Evolutionary conservation across 2,797 vertebrate genomes (phyloP), one percentile per base, ranked within the genome.

Genomic region (Chelidonichthys spinosus): DNA sequence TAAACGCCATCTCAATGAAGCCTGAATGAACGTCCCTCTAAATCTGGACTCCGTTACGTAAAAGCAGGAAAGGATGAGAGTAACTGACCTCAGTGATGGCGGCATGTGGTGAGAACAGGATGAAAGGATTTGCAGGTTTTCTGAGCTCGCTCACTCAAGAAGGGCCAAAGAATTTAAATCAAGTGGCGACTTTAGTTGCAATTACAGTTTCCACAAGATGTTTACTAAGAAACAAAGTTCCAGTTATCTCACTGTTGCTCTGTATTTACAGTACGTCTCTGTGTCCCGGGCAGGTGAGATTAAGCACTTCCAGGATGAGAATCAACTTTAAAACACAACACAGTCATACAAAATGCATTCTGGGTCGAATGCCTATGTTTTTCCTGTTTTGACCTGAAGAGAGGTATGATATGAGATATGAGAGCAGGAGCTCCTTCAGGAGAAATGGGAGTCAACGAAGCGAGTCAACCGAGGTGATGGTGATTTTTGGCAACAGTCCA

Each of bases 121-220:
- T 94, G 87, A 94, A 89, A 72, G 86, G 92, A 93, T 94, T 93
- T 92, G 66, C 72, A 76, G 63, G 72, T 76, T 79, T 25, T 75
- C 78, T 85, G 83, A 85, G 87, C 82, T 89, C n/a, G 59, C 63
- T 90, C 68, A 77, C 70, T 87, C 61, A 82, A 77, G 61, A 37
- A 66, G 63, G 43, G 35, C 40, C 18, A 60, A 17, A 69, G 43
- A 85, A 70, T 52, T 33, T 8, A 36, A 8, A 37, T 0, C 25
- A 11, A 2, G 59, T 43, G n/a, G 6, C 1, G 9, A 49, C 3
- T 1, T 46, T 52, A 17, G 10, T 32, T 2, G 25, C 25, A 25
- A 17, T 15, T 8, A 7, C 2, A 4, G 6, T 15, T 50, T 58
- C 13, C 13, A 37, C 9, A 56, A 37, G 4, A 8, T 44, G 1